A percentile compares a stretch with the other conserved stretches of the same genome.
Evolutionary conservation across 2,797 vertebrate genomes (phyloP).

Genomic region (Ficedula albicollis): DNA sequence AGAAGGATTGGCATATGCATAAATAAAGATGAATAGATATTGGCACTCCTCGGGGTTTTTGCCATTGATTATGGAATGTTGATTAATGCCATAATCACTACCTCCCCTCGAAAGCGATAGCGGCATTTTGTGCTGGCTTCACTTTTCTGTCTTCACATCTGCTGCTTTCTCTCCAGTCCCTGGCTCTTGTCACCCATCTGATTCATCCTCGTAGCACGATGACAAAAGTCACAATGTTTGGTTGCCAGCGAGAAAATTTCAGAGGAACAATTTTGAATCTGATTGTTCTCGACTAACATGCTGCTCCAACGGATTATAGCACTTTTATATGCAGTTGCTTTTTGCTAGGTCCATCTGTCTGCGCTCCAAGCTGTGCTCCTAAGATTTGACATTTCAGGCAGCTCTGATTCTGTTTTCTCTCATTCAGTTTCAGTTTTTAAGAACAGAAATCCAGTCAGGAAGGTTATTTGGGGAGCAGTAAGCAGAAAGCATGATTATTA

Average conservation of each 20-base stretch:
- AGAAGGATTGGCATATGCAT: slow-evolving; percentile 49
- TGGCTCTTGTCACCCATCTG: slow-evolving; percentile 56
- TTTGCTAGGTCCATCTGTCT: slow-evolving; percentile 38
- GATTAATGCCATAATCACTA: slow-evolving; percentile 63
- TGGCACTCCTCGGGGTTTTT: slow-evolving; percentile 49
- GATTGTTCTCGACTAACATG: slow-evolving; percentile 48
- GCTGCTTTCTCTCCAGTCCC: slow-evolving; percentile 50
- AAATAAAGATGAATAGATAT: slow-evolving; percentile 65
- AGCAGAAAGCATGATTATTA: slow-evolving; percentile 26
- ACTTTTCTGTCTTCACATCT: slow-evolving; percentile 46
- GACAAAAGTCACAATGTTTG: slow-evolving; percentile 64
- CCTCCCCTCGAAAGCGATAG: slow-evolving; percentile 37
- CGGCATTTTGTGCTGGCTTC: slow-evolving; percentile 44
- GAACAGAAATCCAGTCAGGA: slow-evolving; percentile 32
- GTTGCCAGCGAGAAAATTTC: slow-evolving; percentile 61
- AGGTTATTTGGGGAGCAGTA: slow-evolving; percentile 16
- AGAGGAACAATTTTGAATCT: slow-evolving; percentile 63
- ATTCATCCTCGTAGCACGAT: slow-evolving; percentile 49
- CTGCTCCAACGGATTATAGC: slow-evolving; percentile 48
- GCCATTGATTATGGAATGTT: slow-evolving; percentile 63
- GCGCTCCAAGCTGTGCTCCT: slow-evolving; percentile 48
- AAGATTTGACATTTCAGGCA: slow-evolving; percentile 64
- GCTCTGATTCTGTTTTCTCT: slow-evolving; percentile 33
- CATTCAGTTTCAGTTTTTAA: slow-evolving; percentile 29
- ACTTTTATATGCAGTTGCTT: slow-evolving; percentile 27